phyloP scores from a whole-genome alignment of 2,888 invertebrate species.

The Melanotus villosus region DNA sequence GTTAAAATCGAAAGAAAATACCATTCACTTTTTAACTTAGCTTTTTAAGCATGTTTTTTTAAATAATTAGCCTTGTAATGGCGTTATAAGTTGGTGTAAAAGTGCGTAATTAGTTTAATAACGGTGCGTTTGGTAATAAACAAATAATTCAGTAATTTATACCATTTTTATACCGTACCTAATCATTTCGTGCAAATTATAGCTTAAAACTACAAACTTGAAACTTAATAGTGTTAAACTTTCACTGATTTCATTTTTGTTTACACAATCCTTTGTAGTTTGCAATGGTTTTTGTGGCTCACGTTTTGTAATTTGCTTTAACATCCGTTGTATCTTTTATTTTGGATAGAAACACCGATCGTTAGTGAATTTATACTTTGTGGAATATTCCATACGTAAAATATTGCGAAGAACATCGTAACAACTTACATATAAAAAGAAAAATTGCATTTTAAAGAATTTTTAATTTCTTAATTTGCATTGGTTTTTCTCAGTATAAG shows the following conservation, averaged over 20 bases:
- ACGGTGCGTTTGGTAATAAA: background rate
- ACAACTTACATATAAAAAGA: too few species aligned
- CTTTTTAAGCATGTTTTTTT: too few species aligned
- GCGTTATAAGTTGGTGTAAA: background rate
- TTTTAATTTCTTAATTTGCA: too few species aligned
- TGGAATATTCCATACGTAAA: background rate
- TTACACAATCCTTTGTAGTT: constrained; percentile 6
- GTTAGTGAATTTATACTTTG: background rate
- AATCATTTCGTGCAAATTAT: background rate
- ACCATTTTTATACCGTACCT: background rate
- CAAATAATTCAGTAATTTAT: background rate
- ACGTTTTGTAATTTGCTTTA: constrained; percentile 11
- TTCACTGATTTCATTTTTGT: constrained; percentile 8
- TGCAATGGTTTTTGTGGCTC: background rate
- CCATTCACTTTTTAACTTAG: too few species aligned
- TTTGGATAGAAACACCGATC: background rate
- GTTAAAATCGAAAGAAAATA: too few species aligned
- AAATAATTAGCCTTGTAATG: too few species aligned
- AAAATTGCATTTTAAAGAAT: too few species aligned
- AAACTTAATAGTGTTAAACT: constrained; percentile 1
- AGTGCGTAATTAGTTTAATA: background rate
- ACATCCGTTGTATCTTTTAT: constrained; percentile 8
- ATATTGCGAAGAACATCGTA: too few species aligned
- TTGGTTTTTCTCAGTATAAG: too few species aligned
- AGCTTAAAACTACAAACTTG: background rate